phyloP scores from a whole-genome alignment of 2,888 invertebrate species.

The Leucozona laternaria region DNA sequence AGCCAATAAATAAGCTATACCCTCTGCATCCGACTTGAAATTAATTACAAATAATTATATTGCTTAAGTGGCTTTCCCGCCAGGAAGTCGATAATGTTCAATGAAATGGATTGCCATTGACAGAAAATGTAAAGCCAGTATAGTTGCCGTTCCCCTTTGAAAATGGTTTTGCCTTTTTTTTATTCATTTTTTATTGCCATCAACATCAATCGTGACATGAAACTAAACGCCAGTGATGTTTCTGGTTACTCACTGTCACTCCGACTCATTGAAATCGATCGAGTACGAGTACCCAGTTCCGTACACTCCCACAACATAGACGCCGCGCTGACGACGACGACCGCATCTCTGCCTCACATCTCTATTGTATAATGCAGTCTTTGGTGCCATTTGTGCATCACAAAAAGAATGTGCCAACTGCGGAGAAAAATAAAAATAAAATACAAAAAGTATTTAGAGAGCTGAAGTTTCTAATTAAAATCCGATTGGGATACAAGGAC shows the following conservation, averaged over 20 bases:
- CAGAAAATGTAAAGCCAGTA: constrained; percentile 20
- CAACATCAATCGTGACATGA: constrained; percentile 69
- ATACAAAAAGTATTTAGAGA: constrained; percentile 18
- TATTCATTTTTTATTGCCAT: constrained; percentile 53
- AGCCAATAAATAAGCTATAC: constrained; percentile 42
- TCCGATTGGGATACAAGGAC: constrained; percentile 61
- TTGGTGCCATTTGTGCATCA: constrained; percentile 31
- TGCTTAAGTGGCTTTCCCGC: constrained; percentile 60
- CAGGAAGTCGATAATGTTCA: constrained; percentile 69
- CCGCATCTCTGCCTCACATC: constrained; percentile 14
- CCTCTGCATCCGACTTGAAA: constrained; percentile 42
- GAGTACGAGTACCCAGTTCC: constrained; percentile 44
- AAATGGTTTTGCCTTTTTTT: neutral
- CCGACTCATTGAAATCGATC: constrained; percentile 52
- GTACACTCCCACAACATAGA: constrained; percentile 54
- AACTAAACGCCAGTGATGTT: constrained; percentile 44
- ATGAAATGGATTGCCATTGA: constrained; percentile 46
- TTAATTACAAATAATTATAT: constrained; percentile 67
- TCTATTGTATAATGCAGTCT: constrained; percentile 9
- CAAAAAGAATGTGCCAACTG: constrained; percentile 59
- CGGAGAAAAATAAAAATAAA: constrained; percentile 14
- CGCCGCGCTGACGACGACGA: neutral
- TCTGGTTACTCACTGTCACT: constrained; percentile 56
- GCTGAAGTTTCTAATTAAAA: constrained; percentile 65
- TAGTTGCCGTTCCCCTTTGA: constrained; percentile 23